phyloP scores from a whole-genome alignment of 2,797 vertebrate species.

The Anolis apletophallus region DNA sequence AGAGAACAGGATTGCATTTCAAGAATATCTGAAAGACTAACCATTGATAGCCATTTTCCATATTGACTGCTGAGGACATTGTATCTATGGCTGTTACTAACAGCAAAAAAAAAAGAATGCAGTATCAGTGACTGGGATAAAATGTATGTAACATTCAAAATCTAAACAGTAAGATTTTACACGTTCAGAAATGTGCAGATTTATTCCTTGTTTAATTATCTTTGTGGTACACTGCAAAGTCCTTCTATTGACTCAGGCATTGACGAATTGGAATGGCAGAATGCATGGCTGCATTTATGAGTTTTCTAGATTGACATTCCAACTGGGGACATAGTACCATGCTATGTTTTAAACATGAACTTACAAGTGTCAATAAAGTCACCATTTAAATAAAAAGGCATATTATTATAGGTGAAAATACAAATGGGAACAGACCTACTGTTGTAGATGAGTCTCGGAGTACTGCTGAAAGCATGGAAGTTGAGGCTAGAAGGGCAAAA shows the following conservation, averaged over 20 bases:
- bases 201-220: slow-evolving; percentile 18
- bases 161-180: neutral
- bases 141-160: slow-evolving; percentile 8
- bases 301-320: slow-evolving; percentile 12
- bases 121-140: slow-evolving; percentile 1
- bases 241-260: slow-evolving; percentile 15
- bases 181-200: too few species aligned
- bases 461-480: too few species aligned
- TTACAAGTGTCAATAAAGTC: slow-evolving; percentile 22
- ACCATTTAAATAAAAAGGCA: slow-evolving; percentile 12
- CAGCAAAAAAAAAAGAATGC: too few species aligned
- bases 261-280: slow-evolving; percentile 1
- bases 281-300: neutral
- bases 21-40: slow-evolving; percentile 40
- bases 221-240: slow-evolving; percentile 29
- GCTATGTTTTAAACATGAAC: slow-evolving; percentile 34
- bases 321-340: slow-evolving; percentile 9
- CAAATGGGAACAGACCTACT: slow-evolving; percentile 16
- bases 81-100: neutral
- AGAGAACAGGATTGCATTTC: slow-evolving; percentile 15
- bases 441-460: too few species aligned
- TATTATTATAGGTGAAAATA: neutral
- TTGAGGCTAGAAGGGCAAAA: too few species aligned
- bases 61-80: neutral
- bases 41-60: slow-evolving; percentile 31